Evolutionary conservation across 2,888 invertebrate species (phyloP), one percentile per base, ranked within the genome.

Genomic region (Drosophila kuntzei): DNA sequence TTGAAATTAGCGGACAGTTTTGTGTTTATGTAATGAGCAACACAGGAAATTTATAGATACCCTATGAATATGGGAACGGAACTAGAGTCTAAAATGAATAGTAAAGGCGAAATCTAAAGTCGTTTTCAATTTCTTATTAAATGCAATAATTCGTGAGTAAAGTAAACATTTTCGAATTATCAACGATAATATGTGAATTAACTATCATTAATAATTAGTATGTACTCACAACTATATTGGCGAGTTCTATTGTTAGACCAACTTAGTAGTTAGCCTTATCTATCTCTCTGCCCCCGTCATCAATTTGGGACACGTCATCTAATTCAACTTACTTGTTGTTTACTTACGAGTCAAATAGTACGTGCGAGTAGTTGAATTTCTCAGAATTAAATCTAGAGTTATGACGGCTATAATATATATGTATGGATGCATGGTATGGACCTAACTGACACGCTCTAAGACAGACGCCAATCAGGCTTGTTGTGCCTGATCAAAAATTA

Each of bases 1-100:
- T 73, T 39, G 70, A 75, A 73, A 49, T 75, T 43, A 39, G 20
- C 43, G 12, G 18, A 18, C 11, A 18, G 44, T 44, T n/a, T 49
- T n/a, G 20, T 46, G 27, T 27, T 46, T 29, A 29, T 18, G 29
- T 29, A 18, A 46, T 3, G 18, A 39, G 18, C 1, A 18, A 4
- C 11, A 14, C 11, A 27, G 46, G 14, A 46, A 27, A 27, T 46
- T 16, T 11, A 36, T 9, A n/a, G 9, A 53, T 53, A 25, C 36
- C 22, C n/a, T 18, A 14, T 2, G 2, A 5, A 14, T 14, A 41
- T 41, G 12, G 12, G 7, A 41, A 41, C 41, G 12, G 7, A 41
- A 41, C 41, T 41, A 20, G 6, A 41, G 25, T 25, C 18, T 9
- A 2, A 9, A n/a, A 4, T 5, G 18, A 18, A 12, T 27, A n/a